phyloP scores from a whole-genome alignment of 23 tunicate genomes.

The Botrylloides violaceus region DNA sequence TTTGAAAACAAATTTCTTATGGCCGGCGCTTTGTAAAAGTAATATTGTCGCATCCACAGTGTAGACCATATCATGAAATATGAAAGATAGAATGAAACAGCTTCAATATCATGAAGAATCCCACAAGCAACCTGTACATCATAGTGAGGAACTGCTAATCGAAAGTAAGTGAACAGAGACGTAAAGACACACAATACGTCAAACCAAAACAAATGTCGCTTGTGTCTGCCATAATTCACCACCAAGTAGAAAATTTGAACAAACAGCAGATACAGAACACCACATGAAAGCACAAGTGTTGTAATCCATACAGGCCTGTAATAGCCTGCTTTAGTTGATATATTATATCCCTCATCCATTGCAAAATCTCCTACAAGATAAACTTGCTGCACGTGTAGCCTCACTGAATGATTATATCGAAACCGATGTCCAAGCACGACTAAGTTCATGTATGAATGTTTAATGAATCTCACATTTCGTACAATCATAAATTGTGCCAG shows the following conservation, averaged over 20 bases:
- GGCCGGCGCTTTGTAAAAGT: not conserved
- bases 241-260: not conserved
- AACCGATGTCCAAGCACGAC: no score
- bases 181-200: not conserved
- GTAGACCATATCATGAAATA: not conserved
- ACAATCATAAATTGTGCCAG: no score
- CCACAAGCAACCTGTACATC: not conserved
- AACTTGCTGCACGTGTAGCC: no score
- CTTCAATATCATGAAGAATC: not conserved
- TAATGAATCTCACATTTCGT: no score
- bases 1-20: not conserved
- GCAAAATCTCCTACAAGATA: no score
- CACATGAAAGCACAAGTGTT: not conserved
- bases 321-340: no score
- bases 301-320: not conserved
- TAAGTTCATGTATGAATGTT: no score
- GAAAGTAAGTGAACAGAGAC: not conserved
- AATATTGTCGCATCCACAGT: not conserved
- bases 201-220: not conserved
- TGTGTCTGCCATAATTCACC: not conserved
- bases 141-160: not conserved
- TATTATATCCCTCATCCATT: no score
- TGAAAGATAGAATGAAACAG: not conserved
- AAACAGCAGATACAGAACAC: not conserved
- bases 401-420: no score